Base-by-base conservation (phyloP, 2,113 vertebrate species). In the Amblyornis subalaris region DNA sequence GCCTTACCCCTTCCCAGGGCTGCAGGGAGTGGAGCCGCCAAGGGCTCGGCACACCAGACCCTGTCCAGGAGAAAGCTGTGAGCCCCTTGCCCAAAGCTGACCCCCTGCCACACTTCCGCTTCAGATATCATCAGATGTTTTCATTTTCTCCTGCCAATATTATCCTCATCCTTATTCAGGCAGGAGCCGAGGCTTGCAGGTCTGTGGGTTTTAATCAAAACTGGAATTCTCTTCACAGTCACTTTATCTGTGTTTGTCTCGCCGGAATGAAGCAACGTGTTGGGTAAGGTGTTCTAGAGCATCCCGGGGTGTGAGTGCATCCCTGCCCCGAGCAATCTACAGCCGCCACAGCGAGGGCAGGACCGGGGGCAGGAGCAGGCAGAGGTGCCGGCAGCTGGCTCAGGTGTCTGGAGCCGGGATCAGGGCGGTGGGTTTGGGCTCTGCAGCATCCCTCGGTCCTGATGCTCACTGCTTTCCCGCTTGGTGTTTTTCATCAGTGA, bases 1-100 rank as follows among this genome's bases (percentile, higher is more conserved):
- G 65, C 65, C 35, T 66, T 44, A 36, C 36, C 36, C 38, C 24
- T 72, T 94, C 69, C 35, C 55, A 26, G 45, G 62, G 44, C 14
- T 47, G 61, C 29, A 16, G 31, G 15, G 10, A 78, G 35, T 33
- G 19, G 51, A 77, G 40, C n/a, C 0, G 0, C 47, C 1, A 0
- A 47, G 35, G n/a, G 38, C 26, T 44, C 1, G 1, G 51, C 53
- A 40, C 40, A 6, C n/a, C 3, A 11, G 19, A 71, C 25, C 23
- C 62, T 57, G 31, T 24, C 28, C 4, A 0, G 8, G 23, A 26
- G 17, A 67, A 45, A 45, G 26, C 73, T 42, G 47, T 1, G 1
- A 81, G 10, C 9, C 28, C 69, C 29, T 23, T 66, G 26, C 35
- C 66, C 80, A 65, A 47, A 67, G 44, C 57, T 58, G 51, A 69